Percentiles rank a stretch among this genome's conserved stretches.
These are phyloP conservation scores for Mnemiopsis leidyi DNA, from an alignment of 37 sponge, comb jelly and placozoan genomes.

Conservation along the genomic window DNA sequence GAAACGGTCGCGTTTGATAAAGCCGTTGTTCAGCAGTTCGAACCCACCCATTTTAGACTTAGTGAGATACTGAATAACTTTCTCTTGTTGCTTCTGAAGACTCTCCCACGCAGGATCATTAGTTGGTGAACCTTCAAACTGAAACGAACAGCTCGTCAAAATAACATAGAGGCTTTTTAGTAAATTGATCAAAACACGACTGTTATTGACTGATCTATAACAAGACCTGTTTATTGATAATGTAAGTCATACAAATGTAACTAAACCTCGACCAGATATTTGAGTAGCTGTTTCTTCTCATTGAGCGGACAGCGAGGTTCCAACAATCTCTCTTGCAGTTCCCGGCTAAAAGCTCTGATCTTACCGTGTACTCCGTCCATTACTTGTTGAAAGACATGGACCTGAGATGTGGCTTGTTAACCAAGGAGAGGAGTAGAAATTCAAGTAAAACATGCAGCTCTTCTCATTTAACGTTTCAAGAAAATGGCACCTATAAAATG, in stretches of 20 bases:
- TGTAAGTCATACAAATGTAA: too few relatives aligned
- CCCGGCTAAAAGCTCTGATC: neutral
- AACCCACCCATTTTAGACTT: constrained; percentile 31
- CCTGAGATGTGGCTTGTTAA: neutral
- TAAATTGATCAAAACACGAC: too few relatives aligned
- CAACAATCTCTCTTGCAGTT: neutral
- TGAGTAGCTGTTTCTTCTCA: constrained; percentile 34
- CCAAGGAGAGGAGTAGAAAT: neutral
- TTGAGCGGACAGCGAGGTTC: constrained; percentile 16
- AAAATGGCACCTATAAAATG: too few relatives aligned
- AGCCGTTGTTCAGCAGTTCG: too few relatives aligned
- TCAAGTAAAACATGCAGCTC: too few relatives aligned
- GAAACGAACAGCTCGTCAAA: too few relatives aligned
- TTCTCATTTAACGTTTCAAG: too few relatives aligned
- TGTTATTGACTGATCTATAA: too few relatives aligned
- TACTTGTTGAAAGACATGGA: constrained; percentile 32
- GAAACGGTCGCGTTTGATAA: too few relatives aligned
- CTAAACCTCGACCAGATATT: constrained; percentile 34
- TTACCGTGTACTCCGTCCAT: constrained; percentile 32
- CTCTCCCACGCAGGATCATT: constrained; percentile 33
- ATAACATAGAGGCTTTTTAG: too few relatives aligned
- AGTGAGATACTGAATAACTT: constrained; percentile 6
- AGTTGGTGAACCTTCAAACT: neutral
- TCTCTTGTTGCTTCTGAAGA: neutral
- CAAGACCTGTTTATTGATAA: too few relatives aligned